phyloP scores from a whole-genome alignment of 2,797 vertebrate genomes.

The Phalanger gymnotis region DNA sequence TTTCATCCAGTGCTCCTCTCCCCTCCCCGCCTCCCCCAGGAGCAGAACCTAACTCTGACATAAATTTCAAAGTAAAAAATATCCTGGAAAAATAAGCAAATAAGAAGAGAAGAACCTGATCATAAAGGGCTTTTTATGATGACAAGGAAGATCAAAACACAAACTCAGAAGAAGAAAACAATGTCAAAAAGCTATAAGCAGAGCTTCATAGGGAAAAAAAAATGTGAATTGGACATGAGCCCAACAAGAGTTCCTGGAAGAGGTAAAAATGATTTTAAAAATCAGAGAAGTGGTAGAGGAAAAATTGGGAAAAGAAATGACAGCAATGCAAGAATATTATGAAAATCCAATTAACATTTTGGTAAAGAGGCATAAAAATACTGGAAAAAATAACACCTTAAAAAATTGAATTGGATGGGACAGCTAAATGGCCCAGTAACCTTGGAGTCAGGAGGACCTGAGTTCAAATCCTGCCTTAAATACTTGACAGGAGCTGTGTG shows the following conservation, averaged over 20 bases:
- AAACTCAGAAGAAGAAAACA: not conserved
- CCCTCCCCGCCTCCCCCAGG: no score
- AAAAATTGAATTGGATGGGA: no score
- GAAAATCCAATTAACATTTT: no score
- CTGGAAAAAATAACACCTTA: no score
- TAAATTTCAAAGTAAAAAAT: not conserved
- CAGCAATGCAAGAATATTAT: no score
- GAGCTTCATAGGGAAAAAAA: not conserved
- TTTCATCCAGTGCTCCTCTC: not conserved
- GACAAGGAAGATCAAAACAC: not conserved
- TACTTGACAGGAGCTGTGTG: no score
- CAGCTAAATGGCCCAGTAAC: no score
- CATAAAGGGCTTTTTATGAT: not conserved
- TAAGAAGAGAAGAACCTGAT: not conserved
- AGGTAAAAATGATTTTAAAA: not conserved
- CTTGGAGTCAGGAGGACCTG: no score
- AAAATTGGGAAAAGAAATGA: not conserved
- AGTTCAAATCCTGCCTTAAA: no score
- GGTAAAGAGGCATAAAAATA: no score
- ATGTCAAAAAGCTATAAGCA: not conserved
- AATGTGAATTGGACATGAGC: not conserved
- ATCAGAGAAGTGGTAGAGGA: not conserved
- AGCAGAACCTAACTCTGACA: not conserved
- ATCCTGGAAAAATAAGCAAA: not conserved
- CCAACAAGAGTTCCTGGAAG: not conserved